Conservation (phyloP, 2,888 invertebrate species). For the Leptura quadrifasciata region DNA sequence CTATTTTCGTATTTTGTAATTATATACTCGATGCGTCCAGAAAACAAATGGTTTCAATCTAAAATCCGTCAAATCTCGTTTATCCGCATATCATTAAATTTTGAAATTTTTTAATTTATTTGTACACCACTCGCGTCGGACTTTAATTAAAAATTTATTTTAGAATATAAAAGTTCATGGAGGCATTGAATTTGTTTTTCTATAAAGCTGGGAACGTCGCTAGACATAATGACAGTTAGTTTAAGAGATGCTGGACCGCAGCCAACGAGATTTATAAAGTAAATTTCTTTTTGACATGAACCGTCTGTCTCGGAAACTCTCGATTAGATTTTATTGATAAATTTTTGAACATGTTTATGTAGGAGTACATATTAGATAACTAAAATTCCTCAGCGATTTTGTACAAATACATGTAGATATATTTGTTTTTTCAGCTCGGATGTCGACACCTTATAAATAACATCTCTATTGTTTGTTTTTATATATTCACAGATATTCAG, state of each 20-base stretch:
- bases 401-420: slow-evolving; percentile 12
- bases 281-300: slow-evolving; percentile 54
- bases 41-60: slow-evolving; percentile 68
- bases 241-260: slow-evolving; percentile 48
- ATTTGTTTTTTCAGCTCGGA: slow-evolving; percentile 30
- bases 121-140: background rate
- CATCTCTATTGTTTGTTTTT: slow-evolving; percentile 16
- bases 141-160: slow-evolving; percentile 33
- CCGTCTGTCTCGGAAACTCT: slow-evolving; percentile 46
- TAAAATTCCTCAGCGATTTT: slow-evolving; percentile 25
- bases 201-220: slow-evolving; percentile 52
- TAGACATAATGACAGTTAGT: slow-evolving; percentile 53
- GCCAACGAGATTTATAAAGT: slow-evolving; percentile 54
- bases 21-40: slow-evolving; percentile 63
- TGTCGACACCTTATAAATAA: slow-evolving; percentile 27
- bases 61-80: slow-evolving; percentile 43
- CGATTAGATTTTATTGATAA: slow-evolving; percentile 47
- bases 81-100: slow-evolving; percentile 17
- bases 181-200: slow-evolving; percentile 50
- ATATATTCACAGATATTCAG: background rate
- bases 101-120: slow-evolving; percentile 21
- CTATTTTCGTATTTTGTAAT: slow-evolving; percentile 65
- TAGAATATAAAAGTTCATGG: slow-evolving; percentile 15
- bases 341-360: slow-evolving; percentile 36
- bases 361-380: slow-evolving; percentile 29